Evolutionary conservation across 1,140 invertebrate genomes (phyloP), one percentile per base, ranked within the genome.

Genomic region (Zophobas morio): DNA sequence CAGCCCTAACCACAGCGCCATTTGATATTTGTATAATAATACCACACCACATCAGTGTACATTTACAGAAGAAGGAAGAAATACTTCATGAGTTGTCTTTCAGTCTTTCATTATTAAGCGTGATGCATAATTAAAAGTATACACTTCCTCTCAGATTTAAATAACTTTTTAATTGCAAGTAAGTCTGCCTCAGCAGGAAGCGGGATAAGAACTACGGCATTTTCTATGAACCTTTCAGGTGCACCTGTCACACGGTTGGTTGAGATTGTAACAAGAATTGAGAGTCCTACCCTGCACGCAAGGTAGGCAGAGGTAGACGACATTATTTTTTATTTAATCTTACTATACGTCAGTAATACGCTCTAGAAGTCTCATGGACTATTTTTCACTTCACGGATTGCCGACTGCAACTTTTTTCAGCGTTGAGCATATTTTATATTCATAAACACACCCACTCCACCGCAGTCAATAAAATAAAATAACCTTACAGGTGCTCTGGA

Each of bases 321-420:
- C 57, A 63, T n/a, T 4, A 37, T 6, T 6, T 35, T 1, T 8
- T 60, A 36, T 60, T 60, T 20, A 36, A 39, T 2, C 42, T 46
- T 46, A 46, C 49, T 20, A 51, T 51, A 51, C 49, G 3, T n/a
- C 60, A 5, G n/a, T 66, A 66, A 40, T 66, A 66, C 60, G 60
- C 60, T 66, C 60, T 66, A 66, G 39, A 66, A 66, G 60, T 40
- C 39, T 42, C 20, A 66, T 66, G 39, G 8, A 46, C 60, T 20
- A 66, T 66, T 66, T 66, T 66, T 66, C 60, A 66, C 60, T 66
- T 66, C 60, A 66, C 60, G 60, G 8, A 1, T 66, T 66, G 20
- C 20, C 60, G 60, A 37, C 20, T 20, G 20, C 20, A 20, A 20
- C n/a, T 66, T 42, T 42, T 66, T 8, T 35, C 56, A 20, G 20